Base-by-base conservation (phyloP, 2,888 invertebrate genomes). In the Sceliomorpha sp. region DNA sequence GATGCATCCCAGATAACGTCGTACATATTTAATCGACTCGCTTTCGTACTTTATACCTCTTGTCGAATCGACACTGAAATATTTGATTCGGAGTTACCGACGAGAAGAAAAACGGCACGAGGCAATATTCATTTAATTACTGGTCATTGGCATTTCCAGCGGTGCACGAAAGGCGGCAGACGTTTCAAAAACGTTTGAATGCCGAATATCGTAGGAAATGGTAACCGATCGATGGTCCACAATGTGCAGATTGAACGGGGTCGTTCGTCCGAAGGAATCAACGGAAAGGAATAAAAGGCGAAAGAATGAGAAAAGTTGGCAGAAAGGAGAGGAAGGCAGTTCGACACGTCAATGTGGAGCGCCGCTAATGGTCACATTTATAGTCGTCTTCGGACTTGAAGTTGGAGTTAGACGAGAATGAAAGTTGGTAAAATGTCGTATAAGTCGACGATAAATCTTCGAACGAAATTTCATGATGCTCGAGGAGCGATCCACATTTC, bases 311-410 rank as follows among this genome's bases (percentile, higher is more conserved):
- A 13, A 48, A 66, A 66, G 53, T 66, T 66, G 40, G 59, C 39
- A 27, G 36, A 53, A 34, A 27, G 36, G 47, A 51, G 20, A 14
- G 36, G 47, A 55, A 55, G 55, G 62, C 32, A 32, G 45, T 31
- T 20, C 31, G 45, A 51, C 39, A 40, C 51, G 45, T 39, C 47
- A 29, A 37, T 51, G 34, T 20, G 59, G 59, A 53, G 53, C 39
- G 39, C 59, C 59, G 13, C 53, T 59, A 59, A 66, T 66, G 66
- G 66, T 24, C 40, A 29, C 66, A 59, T 66, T 66, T 60, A 56
- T 68, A 68, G 37, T 53, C 47, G 59, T 68, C 48, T 40, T 36
- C 34, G 37, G 26, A 37, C n/a, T 37, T 26, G 42, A 34, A 42
- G 55, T 60, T 51, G 27, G 48, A 53, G 40, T 67, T 56, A 39